A percentile compares a stretch with the other conserved stretches of the same genome.
Conservation (phyloP, 2,113 vertebrate genomes). For the Epinephelus moara region DNA sequence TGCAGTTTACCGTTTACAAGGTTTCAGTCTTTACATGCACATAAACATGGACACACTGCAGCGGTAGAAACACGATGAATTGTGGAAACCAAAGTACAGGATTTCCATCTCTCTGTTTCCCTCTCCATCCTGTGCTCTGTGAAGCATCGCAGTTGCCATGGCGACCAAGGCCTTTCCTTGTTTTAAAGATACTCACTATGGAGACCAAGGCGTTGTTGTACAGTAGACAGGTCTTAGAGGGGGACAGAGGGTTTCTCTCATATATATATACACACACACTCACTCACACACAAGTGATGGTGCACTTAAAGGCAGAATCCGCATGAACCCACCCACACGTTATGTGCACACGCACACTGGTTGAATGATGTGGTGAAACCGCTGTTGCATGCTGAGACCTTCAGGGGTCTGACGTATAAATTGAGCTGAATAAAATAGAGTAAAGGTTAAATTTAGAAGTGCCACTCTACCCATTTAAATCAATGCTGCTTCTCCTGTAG, state of each 20-base stretch:
- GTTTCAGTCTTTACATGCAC: not conserved
- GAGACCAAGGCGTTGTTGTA: constrained; percentile 42
- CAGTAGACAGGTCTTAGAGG: constrained; percentile 1
- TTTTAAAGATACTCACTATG: constrained; percentile 67
- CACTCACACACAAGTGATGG: not conserved
- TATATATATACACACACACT: not conserved
- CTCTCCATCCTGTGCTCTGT: constrained; percentile 30
- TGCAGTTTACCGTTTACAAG: not conserved
- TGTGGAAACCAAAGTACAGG: not conserved
- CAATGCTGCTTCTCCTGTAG: not conserved
- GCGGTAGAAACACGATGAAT: not conserved
- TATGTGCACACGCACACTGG: not conserved
- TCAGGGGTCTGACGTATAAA: not conserved
- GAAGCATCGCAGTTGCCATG: constrained; percentile 81
- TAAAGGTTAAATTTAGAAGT: constrained; percentile 13
- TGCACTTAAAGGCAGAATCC: not conserved
- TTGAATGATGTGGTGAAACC: constrained; percentile 10
- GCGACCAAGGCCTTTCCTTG: constrained; percentile 78
- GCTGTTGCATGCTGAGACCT: constrained; percentile 14
- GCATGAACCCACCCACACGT: constrained; percentile 3
- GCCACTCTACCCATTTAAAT: constrained; percentile 7
- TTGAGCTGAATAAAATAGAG: not conserved
- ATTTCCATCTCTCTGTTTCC: constrained; percentile 22
- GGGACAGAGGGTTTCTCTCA: constrained; percentile 2
- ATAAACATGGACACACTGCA: not conserved